Conservation (phyloP, 1,140 invertebrate genomes). For the Atopsyche davidsoni region DNA sequence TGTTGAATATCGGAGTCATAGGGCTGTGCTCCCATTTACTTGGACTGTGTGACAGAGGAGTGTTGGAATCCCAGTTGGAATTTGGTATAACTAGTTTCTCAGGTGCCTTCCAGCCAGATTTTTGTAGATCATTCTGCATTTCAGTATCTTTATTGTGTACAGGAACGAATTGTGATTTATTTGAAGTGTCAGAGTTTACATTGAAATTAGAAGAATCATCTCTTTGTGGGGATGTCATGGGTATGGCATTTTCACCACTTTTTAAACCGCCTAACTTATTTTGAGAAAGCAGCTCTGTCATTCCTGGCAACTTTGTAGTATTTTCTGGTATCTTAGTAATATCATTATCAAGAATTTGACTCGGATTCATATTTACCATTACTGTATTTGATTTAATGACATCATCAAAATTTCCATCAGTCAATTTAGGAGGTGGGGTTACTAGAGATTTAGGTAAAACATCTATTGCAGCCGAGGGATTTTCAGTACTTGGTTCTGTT, state of each 20-base stretch:
- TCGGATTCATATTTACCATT: slow-evolving; percentile 35
- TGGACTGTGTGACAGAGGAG: slow-evolving; percentile 19
- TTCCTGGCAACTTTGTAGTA: slow-evolving; percentile 40
- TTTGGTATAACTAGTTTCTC: slow-evolving; percentile 32
- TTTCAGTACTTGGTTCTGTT: slow-evolving; percentile 18
- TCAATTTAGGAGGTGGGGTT: slow-evolving; percentile 15
- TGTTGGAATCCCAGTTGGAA: slow-evolving; percentile 26
- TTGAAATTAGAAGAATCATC: too few relatives aligned
- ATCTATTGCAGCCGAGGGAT: slow-evolving; percentile 5
- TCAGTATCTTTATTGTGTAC: slow-evolving; percentile 10
- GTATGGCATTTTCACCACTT: too few relatives aligned
- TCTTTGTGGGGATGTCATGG: too few relatives aligned
- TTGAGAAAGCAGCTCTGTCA: slow-evolving; percentile 36
- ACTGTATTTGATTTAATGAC: slow-evolving; percentile 27
- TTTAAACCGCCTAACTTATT: slow-evolving; percentile 9
- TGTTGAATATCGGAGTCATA: slow-evolving; percentile 12
- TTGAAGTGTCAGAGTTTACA: too few relatives aligned
- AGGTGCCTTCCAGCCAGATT: slow-evolving; percentile 41
- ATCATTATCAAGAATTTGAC: slow-evolving; percentile 27
- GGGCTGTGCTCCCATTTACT: slow-evolving; percentile 40
- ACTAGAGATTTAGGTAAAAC: slow-evolving; percentile 18
- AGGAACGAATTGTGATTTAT: slow-evolving; percentile 6
- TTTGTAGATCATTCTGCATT: slow-evolving; percentile 15
- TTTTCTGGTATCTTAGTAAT: slow-evolving; percentile 38
- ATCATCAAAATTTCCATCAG: slow-evolving; percentile 21